These are phyloP conservation scores for Bufo bufo DNA, from an alignment of 2,113 vertebrate genomes.

Conservation along the genomic window DNA sequence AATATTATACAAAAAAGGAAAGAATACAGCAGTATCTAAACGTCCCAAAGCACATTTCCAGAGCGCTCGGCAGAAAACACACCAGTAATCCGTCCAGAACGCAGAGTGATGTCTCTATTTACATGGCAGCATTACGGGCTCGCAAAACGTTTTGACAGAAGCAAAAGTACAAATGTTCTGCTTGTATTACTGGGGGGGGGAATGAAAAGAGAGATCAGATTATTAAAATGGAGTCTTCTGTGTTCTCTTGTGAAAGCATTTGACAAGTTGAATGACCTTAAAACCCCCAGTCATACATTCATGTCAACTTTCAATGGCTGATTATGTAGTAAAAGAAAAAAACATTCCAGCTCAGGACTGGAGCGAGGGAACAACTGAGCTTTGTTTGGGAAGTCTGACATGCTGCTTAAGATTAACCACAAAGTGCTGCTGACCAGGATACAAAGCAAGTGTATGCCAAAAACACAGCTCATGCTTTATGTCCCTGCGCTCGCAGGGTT, in stretches of 20 bases:
- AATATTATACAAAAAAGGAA: background rate
- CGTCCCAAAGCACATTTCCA: background rate
- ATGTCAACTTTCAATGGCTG: conserved; percentile 59
- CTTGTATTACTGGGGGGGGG: conserved; percentile 8
- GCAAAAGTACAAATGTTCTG: conserved; percentile 46
- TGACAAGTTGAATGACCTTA: conserved; percentile 60
- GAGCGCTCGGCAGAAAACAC: background rate
- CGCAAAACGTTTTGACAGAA: conserved; percentile 49
- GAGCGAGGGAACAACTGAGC: conserved; percentile 52
- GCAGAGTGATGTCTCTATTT: conserved; percentile 45
- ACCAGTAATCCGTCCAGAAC: background rate
- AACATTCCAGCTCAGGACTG: conserved; percentile 51
- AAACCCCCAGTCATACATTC: conserved; percentile 56
- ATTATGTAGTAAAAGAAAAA: conserved; percentile 54
- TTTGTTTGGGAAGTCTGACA: conserved; percentile 58
- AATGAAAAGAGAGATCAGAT: conserved; percentile 51
- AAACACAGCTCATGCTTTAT: conserved; percentile 56
- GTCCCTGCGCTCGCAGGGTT: conserved; percentile 40
- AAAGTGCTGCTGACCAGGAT: conserved; percentile 58
- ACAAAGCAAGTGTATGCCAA: conserved; percentile 54
- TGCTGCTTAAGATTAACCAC: conserved; percentile 59
- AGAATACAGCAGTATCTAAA: background rate
- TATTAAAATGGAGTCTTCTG: conserved; percentile 56
- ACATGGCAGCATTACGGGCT: conserved; percentile 15
- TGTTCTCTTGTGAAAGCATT: conserved; percentile 55